phyloP scores from a whole-genome alignment of 2,888 invertebrate genomes.

The Myopa tessellatipennis region DNA sequence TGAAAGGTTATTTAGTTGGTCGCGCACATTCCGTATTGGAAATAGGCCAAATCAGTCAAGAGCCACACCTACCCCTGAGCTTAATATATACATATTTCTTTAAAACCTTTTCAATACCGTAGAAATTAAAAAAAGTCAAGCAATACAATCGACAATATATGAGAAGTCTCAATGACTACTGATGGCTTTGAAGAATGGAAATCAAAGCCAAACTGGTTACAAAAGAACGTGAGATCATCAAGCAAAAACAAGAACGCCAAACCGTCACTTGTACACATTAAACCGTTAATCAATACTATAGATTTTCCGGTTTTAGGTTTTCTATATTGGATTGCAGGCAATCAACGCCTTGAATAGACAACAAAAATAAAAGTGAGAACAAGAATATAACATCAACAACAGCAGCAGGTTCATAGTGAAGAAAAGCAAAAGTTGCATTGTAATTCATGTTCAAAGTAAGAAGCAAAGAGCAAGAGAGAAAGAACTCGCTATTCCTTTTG shows the following conservation, averaged over 20 bases:
- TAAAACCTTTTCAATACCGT: no score
- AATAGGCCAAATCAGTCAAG: no score
- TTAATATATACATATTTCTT: no score
- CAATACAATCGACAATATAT: no score
- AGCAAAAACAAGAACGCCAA: not conserved
- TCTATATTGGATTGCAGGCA: not conserved
- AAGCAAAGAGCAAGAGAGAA: not conserved
- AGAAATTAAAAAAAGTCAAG: no score
- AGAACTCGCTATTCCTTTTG: not conserved
- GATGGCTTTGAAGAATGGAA: not conserved
- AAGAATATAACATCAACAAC: conserved; percentile 20
- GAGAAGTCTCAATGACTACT: not conserved
- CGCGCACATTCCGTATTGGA: no score
- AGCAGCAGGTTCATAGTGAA: not conserved
- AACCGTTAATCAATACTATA: conserved; percentile 13
- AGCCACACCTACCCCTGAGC: no score
- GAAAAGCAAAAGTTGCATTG: conserved; percentile 15
- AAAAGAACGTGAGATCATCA: not conserved
- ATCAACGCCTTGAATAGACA: not conserved
- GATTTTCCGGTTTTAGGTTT: not conserved
- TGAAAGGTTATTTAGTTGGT: no score
- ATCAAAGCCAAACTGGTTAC: not conserved
- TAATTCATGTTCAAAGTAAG: not conserved
- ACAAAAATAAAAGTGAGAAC: conserved; percentile 21
- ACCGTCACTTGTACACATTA: conserved; percentile 5